These are phyloP conservation scores for Smutsia temminckii DNA, from an alignment of 2,797 vertebrate species.

Conservation along the genomic window DNA sequence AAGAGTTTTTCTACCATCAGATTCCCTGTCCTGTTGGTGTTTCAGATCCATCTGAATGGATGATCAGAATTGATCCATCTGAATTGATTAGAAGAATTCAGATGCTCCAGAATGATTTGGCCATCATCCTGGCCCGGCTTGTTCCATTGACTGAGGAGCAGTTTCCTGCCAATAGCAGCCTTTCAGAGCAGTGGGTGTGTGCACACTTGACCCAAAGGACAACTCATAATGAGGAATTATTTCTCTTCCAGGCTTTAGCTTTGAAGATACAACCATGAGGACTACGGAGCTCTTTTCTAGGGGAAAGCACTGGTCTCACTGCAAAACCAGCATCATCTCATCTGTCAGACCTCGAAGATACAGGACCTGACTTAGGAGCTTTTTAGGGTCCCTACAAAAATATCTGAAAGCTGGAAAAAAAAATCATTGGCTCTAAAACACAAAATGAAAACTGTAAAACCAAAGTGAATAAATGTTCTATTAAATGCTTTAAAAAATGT, in stretches of 20 bases:
- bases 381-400: neutral
- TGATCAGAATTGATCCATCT: neutral
- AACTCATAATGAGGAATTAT: fast-evolving
- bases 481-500: neutral
- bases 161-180: neutral
- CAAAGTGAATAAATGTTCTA: neutral
- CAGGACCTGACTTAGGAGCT: neutral
- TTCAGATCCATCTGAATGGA: neutral
- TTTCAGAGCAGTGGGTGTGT: neutral
- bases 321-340: neutral
- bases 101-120: neutral
- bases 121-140: neutral
- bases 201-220: neutral
- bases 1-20: neutral
- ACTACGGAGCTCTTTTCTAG: neutral
- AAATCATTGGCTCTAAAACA: neutral
- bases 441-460: neutral
- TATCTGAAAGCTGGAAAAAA: neutral
- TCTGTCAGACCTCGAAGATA: neutral
- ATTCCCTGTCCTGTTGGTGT: neutral
- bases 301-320: too few species aligned
- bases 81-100: neutral
- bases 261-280: neutral
- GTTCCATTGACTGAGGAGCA: neutral
- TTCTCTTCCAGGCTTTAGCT: neutral